phyloP scores from a whole-genome alignment of 2,797 vertebrate genomes.

The Percopsis omiscomaycus region DNA sequence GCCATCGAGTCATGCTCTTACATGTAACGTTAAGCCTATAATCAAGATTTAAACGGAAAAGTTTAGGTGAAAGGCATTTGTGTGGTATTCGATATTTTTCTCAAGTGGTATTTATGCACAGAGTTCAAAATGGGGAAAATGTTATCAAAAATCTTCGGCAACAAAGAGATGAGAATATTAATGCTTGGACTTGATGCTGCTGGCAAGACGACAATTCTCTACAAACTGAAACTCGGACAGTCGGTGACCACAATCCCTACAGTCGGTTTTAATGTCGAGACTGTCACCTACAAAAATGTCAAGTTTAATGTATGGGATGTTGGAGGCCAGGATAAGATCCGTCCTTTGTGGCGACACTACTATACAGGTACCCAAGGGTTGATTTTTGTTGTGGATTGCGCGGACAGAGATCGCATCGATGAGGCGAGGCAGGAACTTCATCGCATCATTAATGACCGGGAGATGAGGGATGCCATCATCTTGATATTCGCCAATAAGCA shows the following conservation, averaged over 20 bases:
- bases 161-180: constrained; percentile 99
- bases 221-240: constrained; percentile 99
- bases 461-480: constrained; percentile 99
- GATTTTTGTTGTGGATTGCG: constrained; percentile 99
- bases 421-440: constrained; percentile 98
- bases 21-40: constrained; percentile 36
- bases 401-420: constrained; percentile 97
- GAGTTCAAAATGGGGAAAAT: constrained; percentile 93
- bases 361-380: constrained; percentile 98
- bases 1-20: constrained; percentile 52
- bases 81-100: constrained; percentile 28
- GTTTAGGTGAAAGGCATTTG: constrained; percentile 27
- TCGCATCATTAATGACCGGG: constrained; percentile 98
- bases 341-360: constrained; percentile 98
- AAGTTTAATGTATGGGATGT: constrained; percentile 99
- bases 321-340: constrained; percentile 98
- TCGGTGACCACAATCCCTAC: constrained; percentile 99
- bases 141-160: constrained; percentile 98
- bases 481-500: constrained; percentile 99
- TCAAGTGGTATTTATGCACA: constrained; percentile 78
- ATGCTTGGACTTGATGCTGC: constrained; percentile 98
- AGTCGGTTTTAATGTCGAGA: constrained; percentile 99
- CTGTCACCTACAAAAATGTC: constrained; percentile 99
- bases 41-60: constrained; percentile 30
- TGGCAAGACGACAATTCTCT: constrained; percentile 98